These are phyloP conservation scores for Oryzaephilus surinamensis DNA, from an alignment of 1,140 invertebrate species.

Conservation along the genomic window DNA sequence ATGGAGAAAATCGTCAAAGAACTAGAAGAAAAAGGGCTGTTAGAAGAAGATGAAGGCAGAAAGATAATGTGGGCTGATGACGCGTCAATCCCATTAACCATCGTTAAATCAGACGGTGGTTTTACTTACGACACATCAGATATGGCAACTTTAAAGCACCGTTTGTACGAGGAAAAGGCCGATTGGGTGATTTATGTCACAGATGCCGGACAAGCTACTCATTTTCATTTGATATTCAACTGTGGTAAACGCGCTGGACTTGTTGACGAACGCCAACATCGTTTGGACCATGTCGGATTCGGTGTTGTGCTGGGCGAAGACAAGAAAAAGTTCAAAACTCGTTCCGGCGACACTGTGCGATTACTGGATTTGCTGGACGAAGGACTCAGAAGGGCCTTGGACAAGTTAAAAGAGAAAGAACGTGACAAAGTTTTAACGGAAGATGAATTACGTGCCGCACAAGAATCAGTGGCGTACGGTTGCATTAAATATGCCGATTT, in stretches of 20 bases:
- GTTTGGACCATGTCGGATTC: slow-evolving; percentile 88
- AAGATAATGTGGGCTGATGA: slow-evolving; percentile 80
- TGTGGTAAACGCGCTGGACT: slow-evolving; percentile 62
- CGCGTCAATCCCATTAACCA: slow-evolving; percentile 71
- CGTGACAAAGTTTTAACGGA: slow-evolving; percentile 74
- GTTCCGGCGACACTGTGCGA: slow-evolving; percentile 92
- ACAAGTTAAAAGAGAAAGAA: slow-evolving; percentile 85
- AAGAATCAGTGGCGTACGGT: slow-evolving; percentile 90
- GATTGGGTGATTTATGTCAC: slow-evolving; percentile 94
- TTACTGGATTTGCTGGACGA: slow-evolving; percentile 89
- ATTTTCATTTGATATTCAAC: slow-evolving; percentile 68
- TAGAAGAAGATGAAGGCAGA: slow-evolving; percentile 82
- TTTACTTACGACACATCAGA: slow-evolving; percentile 99
- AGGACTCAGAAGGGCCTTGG: slow-evolving; percentile 72
- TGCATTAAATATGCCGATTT: slow-evolving; percentile 99
- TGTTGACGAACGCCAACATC: slow-evolving; percentile 46
- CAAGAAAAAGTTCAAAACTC: slow-evolving; percentile 98
- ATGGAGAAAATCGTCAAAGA: slow-evolving; percentile 82
- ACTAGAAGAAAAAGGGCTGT: slow-evolving; percentile 57
- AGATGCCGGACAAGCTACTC: slow-evolving; percentile 84
- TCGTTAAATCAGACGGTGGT: slow-evolving; percentile 97
- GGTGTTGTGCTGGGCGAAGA: slow-evolving; percentile 97
- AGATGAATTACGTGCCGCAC: slow-evolving; percentile 75
- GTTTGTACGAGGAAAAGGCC: slow-evolving; percentile 78
- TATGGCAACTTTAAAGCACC: slow-evolving; percentile 81